A percentile compares a stretch with the other conserved stretches of the same genome.
Conservation (phyloP, 2,113 vertebrate species). For the Antigone vipio region DNA sequence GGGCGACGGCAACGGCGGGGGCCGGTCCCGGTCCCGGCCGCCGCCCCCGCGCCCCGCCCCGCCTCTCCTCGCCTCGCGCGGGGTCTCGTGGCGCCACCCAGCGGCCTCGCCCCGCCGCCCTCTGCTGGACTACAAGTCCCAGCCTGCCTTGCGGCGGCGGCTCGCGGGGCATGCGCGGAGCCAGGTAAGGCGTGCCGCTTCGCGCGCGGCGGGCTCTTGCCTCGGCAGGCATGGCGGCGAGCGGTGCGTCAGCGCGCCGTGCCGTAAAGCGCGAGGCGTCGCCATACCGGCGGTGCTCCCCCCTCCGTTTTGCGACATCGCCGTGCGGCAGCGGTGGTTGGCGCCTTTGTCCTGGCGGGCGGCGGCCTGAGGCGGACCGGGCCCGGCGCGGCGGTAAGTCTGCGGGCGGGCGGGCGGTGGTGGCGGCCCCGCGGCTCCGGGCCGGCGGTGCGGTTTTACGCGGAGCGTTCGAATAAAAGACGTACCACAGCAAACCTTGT, state of each 20-base stretch:
- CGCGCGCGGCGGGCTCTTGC: neutral
- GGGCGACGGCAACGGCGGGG: no score
- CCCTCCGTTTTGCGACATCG: neutral
- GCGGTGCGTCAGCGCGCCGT: accelerated
- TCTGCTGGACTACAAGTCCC: neutral
- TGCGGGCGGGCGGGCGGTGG: neutral
- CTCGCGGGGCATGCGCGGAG: neutral
- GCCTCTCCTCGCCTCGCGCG: neutral
- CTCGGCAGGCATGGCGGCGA: neutral
- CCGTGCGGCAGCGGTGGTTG: neutral
- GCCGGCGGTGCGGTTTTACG: neutral
- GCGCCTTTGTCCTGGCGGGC: conserved; percentile 55
- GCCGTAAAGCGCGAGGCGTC: neutral
- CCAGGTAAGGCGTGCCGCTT: no score
- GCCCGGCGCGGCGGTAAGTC: conserved; percentile 2
- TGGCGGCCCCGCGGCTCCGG: neutral
- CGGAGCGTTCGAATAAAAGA: neutral
- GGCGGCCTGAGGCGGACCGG: neutral
- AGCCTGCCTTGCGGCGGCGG: neutral
- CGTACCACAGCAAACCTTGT: no score
- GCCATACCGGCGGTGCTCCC: accelerated
- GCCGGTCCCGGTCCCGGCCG: neutral
- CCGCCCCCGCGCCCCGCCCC: no score
- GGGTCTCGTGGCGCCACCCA: neutral
- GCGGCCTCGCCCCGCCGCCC: neutral